phyloP scores from a whole-genome alignment of 2,113 vertebrate species.

The Calonectris borealis region DNA sequence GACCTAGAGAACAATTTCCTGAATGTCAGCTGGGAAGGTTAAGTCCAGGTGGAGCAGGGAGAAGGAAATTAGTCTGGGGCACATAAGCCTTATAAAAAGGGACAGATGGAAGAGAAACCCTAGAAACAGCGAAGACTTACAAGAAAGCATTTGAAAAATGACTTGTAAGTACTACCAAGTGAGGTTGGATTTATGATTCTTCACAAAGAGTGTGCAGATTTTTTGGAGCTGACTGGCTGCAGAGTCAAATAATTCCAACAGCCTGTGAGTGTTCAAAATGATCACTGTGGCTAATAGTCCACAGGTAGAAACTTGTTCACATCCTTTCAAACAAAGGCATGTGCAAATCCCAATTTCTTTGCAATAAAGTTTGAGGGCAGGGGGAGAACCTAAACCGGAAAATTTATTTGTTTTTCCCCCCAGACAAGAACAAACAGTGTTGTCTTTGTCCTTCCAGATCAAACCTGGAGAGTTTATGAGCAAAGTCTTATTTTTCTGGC shows the following conservation, averaged over 20 bases:
- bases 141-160: constrained; percentile 10
- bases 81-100: background rate
- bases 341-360: background rate
- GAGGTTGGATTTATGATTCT: constrained; percentile 3
- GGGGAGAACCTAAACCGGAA: background rate
- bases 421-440: background rate
- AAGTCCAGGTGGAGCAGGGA: background rate
- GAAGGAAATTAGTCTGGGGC: constrained; percentile 19
- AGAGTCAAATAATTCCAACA: background rate
- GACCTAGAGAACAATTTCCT: background rate
- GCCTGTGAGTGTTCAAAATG: background rate
- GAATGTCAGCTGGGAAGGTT: background rate
- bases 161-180: background rate
- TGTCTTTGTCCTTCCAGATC: constrained; percentile 26
- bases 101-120: constrained; percentile 9
- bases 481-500: background rate
- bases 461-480: constrained; percentile 21
- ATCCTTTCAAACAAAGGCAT: background rate
- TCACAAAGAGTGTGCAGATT: background rate
- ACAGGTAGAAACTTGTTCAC: background rate
- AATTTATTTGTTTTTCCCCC: background rate
- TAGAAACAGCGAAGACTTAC: background rate
- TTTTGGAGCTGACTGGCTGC: background rate
- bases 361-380: background rate
- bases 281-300: background rate